Percentiles rank a stretch among this genome's conserved stretches.
Evolutionary conservation across 2,113 vertebrate genomes (phyloP).

Genomic region (Plectropomus leopardus): DNA sequence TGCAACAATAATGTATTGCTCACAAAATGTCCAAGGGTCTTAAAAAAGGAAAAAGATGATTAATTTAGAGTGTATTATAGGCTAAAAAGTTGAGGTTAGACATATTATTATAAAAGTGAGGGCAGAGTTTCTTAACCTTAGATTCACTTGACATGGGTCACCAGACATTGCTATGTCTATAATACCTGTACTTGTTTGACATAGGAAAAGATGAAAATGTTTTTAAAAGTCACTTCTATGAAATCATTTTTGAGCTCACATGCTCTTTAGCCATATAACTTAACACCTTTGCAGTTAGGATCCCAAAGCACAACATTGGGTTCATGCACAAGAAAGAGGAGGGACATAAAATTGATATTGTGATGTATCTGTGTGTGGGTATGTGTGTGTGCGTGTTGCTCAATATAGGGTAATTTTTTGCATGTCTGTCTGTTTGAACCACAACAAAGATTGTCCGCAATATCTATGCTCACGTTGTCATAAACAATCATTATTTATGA

Average conservation of each 20-base stretch:
- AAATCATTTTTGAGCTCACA: background rate
- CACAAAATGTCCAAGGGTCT: background rate
- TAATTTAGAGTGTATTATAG: background rate
- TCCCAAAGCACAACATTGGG: background rate
- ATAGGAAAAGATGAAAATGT: background rate
- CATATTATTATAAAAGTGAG: background rate
- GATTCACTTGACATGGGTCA: background rate
- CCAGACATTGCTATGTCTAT: background rate
- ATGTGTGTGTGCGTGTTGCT: no score
- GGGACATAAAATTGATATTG: background rate
- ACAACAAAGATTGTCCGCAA: background rate
- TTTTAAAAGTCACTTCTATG: background rate
- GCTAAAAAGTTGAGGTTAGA: background rate
- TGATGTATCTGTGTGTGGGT: background rate
- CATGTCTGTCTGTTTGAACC: background rate
- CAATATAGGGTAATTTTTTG: background rate
- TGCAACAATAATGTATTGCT: background rate
- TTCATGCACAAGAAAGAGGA: background rate
- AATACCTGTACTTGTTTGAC: background rate
- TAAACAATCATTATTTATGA: background rate
- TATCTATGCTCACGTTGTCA: constrained; percentile 1
- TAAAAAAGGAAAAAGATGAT: background rate
- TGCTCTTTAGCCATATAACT: background rate
- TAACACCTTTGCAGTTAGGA: background rate
- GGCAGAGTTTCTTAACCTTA: background rate